Conservation (phyloP, 2,888 invertebrate genomes). For the Limnephilus lunatus region DNA sequence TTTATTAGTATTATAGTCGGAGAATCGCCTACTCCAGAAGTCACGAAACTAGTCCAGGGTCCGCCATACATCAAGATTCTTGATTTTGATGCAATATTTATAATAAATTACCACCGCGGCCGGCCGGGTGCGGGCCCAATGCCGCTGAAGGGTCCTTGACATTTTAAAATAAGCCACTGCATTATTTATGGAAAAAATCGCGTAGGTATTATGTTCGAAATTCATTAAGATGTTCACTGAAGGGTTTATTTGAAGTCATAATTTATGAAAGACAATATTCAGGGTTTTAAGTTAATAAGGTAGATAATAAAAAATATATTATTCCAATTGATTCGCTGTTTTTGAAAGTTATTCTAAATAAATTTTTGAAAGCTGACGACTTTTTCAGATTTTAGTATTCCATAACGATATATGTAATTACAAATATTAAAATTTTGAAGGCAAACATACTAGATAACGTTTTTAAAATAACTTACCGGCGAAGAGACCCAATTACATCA, state of each 20-base stretch:
- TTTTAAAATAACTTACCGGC: too few relatives aligned
- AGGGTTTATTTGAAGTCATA: neutral
- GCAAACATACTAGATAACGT: too few relatives aligned
- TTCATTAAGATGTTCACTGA: neutral
- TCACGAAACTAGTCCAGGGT: slow-evolving; percentile 1
- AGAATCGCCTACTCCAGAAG: neutral
- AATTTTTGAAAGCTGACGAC: too few relatives aligned
- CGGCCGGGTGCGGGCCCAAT: neutral
- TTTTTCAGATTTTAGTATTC: too few relatives aligned
- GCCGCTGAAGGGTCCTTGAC: neutral
- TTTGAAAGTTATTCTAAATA: too few relatives aligned
- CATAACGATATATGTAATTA: too few relatives aligned
- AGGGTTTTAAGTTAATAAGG: too few relatives aligned
- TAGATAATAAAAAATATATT: too few relatives aligned
- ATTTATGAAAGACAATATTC: too few relatives aligned
- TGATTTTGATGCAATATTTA: neutral
- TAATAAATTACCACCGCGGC: neutral
- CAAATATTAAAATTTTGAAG: too few relatives aligned
- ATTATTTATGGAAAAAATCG: neutral
- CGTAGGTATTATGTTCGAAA: neutral
- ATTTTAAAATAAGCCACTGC: neutral
- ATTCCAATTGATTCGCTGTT: too few relatives aligned
- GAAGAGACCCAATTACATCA: too few relatives aligned
- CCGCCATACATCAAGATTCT: slow-evolving; percentile 3
- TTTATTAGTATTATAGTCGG: neutral